Evolutionary conservation across 2,888 invertebrate species (phyloP), one percentile per base, ranked within the genome.

Genomic region (Eucera pruinosa): DNA sequence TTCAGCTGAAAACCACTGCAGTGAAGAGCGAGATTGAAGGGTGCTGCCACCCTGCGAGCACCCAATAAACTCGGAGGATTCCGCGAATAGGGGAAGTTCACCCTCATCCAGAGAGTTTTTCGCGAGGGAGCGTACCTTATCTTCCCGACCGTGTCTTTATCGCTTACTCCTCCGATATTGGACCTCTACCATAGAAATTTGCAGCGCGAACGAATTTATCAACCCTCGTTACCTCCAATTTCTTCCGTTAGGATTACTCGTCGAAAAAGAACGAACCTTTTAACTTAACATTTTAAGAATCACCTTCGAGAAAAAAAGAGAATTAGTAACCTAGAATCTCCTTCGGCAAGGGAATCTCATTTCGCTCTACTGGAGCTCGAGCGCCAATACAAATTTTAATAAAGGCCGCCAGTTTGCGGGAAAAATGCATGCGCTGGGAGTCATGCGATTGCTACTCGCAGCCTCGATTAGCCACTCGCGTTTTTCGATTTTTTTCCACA

Each of bases 31-130:
- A 80, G 75, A 76, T 84, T 82, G 86, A 62, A 86, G 78, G 74
- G 90, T 91, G 91, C 89, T 90, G 91, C 91, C 90, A 91, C 89
- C 88, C 85, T 67, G 69, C 87, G 89, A 78, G 61, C 74, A 57
- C 66, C 65, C 74, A 73, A 67, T 78, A 84, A 88, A 91, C 89
- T 78, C 73, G 68, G 43, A 82, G 80, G 78, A 58, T 87, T 80
- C 75, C 43, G 65, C 73, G 68, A 69, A 78, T 64, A 50, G 71
- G 73, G 73, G 62, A 74, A 77, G 85, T 80, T 87, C 81, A 75
- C 78, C 64, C 77, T 79, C 65, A 71, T 83, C 70, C 75, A 66
- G 41, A 57, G 52, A 83, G 68, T 78, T 75, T 71, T 70, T 57
- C 68, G 54, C 41, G 48, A 55, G 61, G 64, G 52, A 58, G 43